Conservation (phyloP, 2,888 invertebrate species). For the Sesamia inferens region DNA sequence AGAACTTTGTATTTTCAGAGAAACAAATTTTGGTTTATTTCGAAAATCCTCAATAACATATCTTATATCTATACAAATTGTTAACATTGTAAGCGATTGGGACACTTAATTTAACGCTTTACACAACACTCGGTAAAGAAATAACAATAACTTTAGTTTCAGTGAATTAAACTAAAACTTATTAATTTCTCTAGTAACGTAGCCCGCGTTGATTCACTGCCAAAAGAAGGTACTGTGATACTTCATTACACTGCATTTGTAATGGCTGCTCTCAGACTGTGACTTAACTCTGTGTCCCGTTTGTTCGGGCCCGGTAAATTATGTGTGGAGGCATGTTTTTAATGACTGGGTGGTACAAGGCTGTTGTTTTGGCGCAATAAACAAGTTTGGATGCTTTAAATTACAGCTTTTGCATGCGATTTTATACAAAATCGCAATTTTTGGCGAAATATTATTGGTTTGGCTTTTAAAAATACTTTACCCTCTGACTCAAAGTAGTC, state of each 20-base stretch:
- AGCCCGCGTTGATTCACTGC: constrained; percentile 12
- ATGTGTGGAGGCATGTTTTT: constrained; percentile 20
- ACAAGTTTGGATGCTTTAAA: not conserved
- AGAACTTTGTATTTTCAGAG: no score
- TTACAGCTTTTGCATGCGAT: not conserved
- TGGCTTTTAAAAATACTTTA: no score
- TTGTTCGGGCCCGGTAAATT: constrained; percentile 28
- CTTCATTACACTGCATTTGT: constrained; percentile 60
- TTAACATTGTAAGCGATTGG: not conserved
- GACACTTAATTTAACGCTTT: not conserved
- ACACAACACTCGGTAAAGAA: not conserved
- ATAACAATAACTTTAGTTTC: not conserved
- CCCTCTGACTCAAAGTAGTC: no score
- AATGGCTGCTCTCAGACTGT: constrained; percentile 10
- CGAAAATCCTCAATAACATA: no score
- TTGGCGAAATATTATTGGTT: not conserved
- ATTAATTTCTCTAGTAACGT: constrained; percentile 8
- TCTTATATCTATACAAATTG: no score
- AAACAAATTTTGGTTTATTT: no score
- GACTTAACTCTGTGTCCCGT: constrained; percentile 18
- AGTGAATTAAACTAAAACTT: constrained; percentile 4
- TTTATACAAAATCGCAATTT: not conserved
- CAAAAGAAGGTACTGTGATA: constrained; percentile 50
- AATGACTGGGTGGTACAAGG: constrained; percentile 6
- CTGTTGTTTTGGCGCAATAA: not conserved